Evolutionary conservation across 2,113 vertebrate genomes (phyloP), one percentile per base, ranked within the genome.

Genomic region (Antechinus flavipes): DNA sequence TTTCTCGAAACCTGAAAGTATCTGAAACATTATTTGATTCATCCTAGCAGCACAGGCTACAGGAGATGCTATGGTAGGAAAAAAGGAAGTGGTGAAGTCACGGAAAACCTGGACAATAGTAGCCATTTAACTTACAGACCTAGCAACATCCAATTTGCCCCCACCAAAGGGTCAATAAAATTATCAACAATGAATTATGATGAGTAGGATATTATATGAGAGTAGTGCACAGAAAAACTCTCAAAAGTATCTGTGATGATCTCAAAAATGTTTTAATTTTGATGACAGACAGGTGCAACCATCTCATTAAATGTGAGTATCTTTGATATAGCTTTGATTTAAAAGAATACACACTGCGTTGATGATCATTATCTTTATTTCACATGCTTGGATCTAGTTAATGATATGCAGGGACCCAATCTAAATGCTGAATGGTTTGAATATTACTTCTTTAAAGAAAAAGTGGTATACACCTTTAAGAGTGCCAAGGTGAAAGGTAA

Each of bases 211-310:
- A 93, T 92, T 94, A 90, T 2, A 95, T 96, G 93, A 68, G 94
- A 96, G 97, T 93, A 90, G 49, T 94, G 55, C 94, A 24, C 84
- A 30, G 96, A 96, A 58, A 92, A 96, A 54, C 23, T 50, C 97
- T 96, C 93, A 26, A 47, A 94, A 96, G 92, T 47, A 96, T 93
- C 97, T 94, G 93, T 93, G 96, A 96, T 93, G 95, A 95, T 93
- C 96, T 96, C 96, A 96, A 94, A 94, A 97, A 96, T 94, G 95
- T 95, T 97, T 94, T 97, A 96, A 97, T 93, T 97, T 95, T 93
- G 14, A 93, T 94, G 97, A 97, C 92, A 97, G 98, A 93, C 97
- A 95, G 97, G 97, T 97, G 94, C 96, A 90, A 95, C 97, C 98
- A 95, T 96, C 97, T 97, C 97, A 94, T 95, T 95, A 93, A 95